A percentile compares a stretch with the other conserved stretches of the same genome.
phyloP scores from a whole-genome alignment of 2,113 vertebrate genomes.

The Pampusana beccarii region DNA sequence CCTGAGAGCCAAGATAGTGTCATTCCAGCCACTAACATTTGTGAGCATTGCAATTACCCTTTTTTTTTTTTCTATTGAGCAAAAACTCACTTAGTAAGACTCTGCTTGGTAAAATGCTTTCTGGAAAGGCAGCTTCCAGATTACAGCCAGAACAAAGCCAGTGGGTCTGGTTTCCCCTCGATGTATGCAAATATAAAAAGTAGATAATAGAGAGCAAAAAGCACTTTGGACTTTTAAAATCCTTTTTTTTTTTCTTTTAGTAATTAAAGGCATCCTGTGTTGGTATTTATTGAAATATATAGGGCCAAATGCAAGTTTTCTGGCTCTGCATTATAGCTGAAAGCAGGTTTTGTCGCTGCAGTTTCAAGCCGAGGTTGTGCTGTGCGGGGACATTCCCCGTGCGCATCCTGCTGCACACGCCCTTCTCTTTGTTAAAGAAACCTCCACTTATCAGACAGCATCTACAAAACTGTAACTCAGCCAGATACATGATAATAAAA shows the following conservation, averaged over 20 bases:
- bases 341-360: not conserved
- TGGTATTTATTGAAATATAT: not conserved
- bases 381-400: not conserved
- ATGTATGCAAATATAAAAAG: not conserved
- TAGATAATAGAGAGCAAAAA: not conserved
- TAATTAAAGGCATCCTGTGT: not conserved
- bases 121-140: not conserved
- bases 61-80: not conserved
- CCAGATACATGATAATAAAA: slow-evolving; percentile 53
- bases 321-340: not conserved
- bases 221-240: not conserved
- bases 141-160: not conserved
- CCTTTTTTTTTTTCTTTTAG: not conserved
- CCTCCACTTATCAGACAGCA: not conserved
- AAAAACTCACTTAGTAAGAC: not conserved
- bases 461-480: slow-evolving; percentile 18
- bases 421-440: not conserved
- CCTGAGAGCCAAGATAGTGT: not conserved
- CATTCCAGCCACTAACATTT: not conserved
- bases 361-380: not conserved
- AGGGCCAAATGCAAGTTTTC: not conserved
- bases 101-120: not conserved
- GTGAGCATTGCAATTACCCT: not conserved
- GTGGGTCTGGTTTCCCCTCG: not conserved
- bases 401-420: not conserved